Conservation (phyloP, 2,888 invertebrate genomes). For the Plagodis pulveraria region DNA sequence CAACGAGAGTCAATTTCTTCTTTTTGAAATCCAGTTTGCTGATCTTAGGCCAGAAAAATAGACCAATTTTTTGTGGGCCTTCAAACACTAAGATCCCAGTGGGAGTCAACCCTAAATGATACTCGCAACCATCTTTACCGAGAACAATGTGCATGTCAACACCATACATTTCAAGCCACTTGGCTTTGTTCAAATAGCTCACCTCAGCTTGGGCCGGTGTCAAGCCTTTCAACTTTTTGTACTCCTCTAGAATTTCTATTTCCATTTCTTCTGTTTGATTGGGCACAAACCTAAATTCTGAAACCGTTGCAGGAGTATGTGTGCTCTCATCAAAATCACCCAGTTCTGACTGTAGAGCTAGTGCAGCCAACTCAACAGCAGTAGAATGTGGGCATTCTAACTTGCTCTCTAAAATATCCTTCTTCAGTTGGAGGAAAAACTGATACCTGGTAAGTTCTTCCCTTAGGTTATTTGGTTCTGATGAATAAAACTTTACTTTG, state of each 20-base stretch:
- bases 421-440: conserved; percentile 98
- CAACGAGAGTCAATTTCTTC: conserved; percentile 97
- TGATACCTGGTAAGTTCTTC: conserved; percentile 99
- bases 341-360: conserved; percentile 97
- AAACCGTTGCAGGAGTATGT: conserved; percentile 98
- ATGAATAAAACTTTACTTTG: conserved; percentile 99
- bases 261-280: conserved; percentile 99
- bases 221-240: conserved; percentile 93
- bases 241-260: conserved; percentile 96
- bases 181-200: conserved; percentile 97
- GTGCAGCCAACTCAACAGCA: conserved; percentile 95
- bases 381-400: conserved; percentile 95
- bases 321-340: conserved; percentile 97
- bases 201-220: conserved; percentile 98
- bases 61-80: conserved; percentile 97
- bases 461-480: conserved; percentile 97
- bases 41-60: conserved; percentile 99
- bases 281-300: conserved; percentile 98
- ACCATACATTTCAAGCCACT: conserved; percentile 99
- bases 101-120: conserved; percentile 98
- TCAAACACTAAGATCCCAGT: conserved; percentile 99
- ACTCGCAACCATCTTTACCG: conserved; percentile 98
- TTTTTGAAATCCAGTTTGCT: conserved; percentile 99
- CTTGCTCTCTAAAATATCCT: conserved; percentile 96
- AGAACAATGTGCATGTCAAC: conserved; percentile 99